Conservation (phyloP, 2,888 invertebrate genomes). For the Troides aeacus region DNA sequence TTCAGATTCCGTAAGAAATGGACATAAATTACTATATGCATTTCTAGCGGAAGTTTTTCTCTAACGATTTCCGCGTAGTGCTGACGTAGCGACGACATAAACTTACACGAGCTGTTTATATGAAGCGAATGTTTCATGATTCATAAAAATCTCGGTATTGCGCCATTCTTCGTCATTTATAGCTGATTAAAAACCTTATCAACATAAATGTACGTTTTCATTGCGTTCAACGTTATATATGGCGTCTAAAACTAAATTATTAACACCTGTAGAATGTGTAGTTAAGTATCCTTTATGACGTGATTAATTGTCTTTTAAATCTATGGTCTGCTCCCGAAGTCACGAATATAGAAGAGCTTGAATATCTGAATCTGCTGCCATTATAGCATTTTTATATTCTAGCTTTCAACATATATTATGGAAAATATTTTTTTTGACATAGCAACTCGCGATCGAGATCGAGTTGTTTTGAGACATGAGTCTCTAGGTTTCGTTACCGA, state of each 20-base stretch:
- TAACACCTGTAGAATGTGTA: neutral
- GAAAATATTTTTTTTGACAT: too few species aligned
- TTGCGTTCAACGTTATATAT: neutral
- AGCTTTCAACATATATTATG: too few species aligned
- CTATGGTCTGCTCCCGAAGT: neutral
- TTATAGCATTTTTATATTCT: neutral
- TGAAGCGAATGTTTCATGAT: slow-evolving; percentile 15
- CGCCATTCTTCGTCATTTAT: neutral
- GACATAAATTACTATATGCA: neutral
- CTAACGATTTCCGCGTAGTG: slow-evolving; percentile 19
- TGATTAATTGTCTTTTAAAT: neutral
- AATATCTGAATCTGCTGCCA: neutral
- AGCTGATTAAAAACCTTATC: slow-evolving; percentile 5
- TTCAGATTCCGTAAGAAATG: neutral
- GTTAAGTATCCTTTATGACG: neutral
- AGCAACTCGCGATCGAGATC: too few species aligned
- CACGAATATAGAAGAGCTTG: neutral
- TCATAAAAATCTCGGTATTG: slow-evolving; percentile 15
- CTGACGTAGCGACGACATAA: slow-evolving; percentile 12
- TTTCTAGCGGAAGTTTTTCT: neutral
- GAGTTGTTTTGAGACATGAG: too few species aligned
- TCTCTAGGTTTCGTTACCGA: too few species aligned
- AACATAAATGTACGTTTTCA: neutral
- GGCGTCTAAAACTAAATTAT: neutral
- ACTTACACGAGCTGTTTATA: slow-evolving; percentile 20